These are phyloP conservation scores for Anneissia japonica DNA, from an alignment of 35 echinoderm and acorn worm species.

Conservation along the genomic window DNA sequence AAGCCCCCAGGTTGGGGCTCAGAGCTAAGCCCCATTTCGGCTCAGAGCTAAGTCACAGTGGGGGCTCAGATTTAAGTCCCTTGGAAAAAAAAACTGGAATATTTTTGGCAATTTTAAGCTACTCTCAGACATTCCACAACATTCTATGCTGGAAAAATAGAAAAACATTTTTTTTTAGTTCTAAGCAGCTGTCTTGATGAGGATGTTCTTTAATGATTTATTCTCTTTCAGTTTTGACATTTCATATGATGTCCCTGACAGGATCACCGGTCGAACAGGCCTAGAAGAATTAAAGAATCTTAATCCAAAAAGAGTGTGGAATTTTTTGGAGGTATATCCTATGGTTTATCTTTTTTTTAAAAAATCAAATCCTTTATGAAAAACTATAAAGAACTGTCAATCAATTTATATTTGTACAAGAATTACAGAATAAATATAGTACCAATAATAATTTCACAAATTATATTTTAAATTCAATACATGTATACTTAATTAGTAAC, in stretches of 20 bases:
- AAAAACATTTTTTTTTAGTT: neutral
- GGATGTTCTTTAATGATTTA: neutral
- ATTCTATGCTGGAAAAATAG: neutral
- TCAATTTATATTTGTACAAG: neutral
- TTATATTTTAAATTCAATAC: no score
- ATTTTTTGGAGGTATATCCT: slow-evolving; percentile 67
- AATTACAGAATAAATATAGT: no score
- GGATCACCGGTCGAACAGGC: slow-evolving; percentile 61
- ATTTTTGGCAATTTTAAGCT: neutral
- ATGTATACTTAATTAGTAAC: no score
- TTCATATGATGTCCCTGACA: slow-evolving; percentile 69
- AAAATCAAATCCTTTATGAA: neutral
- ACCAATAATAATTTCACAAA: no score
- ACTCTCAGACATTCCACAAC: neutral
- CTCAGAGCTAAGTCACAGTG: no score
- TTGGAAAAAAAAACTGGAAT: neutral
- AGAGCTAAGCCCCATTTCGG: no score
- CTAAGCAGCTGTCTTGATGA: neutral
- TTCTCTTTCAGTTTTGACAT: neutral
- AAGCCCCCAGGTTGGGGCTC: no score
- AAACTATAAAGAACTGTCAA: no score
- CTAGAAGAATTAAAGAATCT: slow-evolving; percentile 53
- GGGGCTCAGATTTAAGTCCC: neutral
- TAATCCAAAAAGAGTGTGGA: slow-evolving; percentile 69
- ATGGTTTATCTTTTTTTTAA: no score